Evolutionary conservation across 2,113 vertebrate species (phyloP), one percentile per base, ranked within the genome.

Genomic region (Hucho hucho): DNA sequence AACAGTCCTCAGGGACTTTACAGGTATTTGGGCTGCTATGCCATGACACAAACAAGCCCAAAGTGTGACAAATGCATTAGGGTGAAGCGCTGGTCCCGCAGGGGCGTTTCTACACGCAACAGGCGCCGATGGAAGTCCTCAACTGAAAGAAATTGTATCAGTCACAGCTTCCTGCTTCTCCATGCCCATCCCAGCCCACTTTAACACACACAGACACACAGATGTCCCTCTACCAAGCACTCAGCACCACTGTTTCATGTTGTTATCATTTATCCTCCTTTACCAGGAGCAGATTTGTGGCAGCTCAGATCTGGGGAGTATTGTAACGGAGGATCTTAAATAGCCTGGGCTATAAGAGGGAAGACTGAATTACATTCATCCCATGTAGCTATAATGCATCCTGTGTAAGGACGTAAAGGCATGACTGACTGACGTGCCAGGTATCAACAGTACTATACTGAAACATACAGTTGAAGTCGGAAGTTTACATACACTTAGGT

Each of bases 11-110:
- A 81, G 87, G 80, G 82, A 83, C 73, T 67, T 78, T 64, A 78
- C 83, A 88, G 88, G 86, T 88, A 89, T 81, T 83, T 65, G 64
- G 79, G 84, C 82, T 74, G 37, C 37, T 43, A 7, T 72, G 73
- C 72, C 74, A 84, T 89, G 85, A 86, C 81, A 81, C 77, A 82
- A 67, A 56, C 79, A 6, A 75, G 75, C 79, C 83, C 61, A 9
- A 32, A 76, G 88, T 93, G 90, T 94, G 93, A 94, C 94, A 88
- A 94, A 95, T 95, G 92, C 87, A 92, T 95, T 95, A 88, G 87
- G 92, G 83, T 85, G 83, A 79, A 83, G 80, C 65, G 75, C 73
- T 77, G 81, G 70, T 81, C 83, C 87, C 87, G 18, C n/a, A 72
- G 87, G 90, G 85, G 22, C 79, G 84, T 82, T 88, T 84, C 86